A percentile compares a stretch with the other conserved stretches of the same genome.
Conservation (phyloP, 1,140 invertebrate genomes). For the Gonioctena quinquepunctata region DNA sequence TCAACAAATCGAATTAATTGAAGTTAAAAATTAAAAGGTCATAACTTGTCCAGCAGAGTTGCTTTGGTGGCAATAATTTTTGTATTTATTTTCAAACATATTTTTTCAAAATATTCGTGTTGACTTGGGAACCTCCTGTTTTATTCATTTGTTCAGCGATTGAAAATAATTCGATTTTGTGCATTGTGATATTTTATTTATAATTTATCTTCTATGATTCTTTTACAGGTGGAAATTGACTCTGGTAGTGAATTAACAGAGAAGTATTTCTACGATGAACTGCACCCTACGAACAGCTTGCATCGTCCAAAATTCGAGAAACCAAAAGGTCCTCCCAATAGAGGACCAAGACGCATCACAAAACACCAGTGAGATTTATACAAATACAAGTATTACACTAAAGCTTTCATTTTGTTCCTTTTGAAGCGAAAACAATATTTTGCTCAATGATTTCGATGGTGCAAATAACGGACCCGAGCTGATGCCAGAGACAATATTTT, state of each 20-base stretch:
- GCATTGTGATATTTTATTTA: too few species aligned
- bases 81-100: too few species aligned
- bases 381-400: neutral
- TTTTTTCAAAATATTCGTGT: too few species aligned
- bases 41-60: too few species aligned
- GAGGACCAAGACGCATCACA: conserved; percentile 88
- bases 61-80: too few species aligned
- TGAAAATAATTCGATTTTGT: too few species aligned
- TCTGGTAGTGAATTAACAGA: conserved; percentile 86
- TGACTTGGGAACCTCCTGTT: too few species aligned
- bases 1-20: too few species aligned
- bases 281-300: conserved; percentile 91
- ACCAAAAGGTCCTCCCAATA: conserved; percentile 89
- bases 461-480: neutral
- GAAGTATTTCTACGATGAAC: conserved; percentile 87
- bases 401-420: neutral
- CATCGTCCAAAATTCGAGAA: conserved; percentile 91
- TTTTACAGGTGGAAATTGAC: conserved; percentile 91
- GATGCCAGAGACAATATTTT: neutral
- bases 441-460: conserved; percentile 19
- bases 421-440: conserved; percentile 10
- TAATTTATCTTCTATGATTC: too few species aligned
- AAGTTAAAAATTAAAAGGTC: too few species aligned
- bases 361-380: conserved; percentile 60
- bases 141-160: too few species aligned